Base-by-base conservation (phyloP, 2,888 invertebrate genomes). In the Thumatha senex region DNA sequence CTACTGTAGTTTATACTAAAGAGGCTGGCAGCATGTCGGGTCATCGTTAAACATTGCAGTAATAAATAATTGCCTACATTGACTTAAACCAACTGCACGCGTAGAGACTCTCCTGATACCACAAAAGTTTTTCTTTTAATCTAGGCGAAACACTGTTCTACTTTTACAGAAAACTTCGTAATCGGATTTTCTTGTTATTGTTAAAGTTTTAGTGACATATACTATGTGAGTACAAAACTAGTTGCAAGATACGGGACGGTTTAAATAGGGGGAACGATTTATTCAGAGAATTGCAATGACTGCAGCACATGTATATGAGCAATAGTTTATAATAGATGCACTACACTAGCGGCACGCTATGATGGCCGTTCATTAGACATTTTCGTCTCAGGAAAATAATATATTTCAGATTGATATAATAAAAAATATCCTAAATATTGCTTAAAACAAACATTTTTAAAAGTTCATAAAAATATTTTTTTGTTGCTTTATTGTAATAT, bases 31-130 rank as follows among this genome's bases (percentile, higher is more conserved):
- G 51, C 48, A 46, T 48, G 63, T 54, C 63, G 59, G 54, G 58
- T 56, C 49, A 54, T 53, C 48, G 8, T 31, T 31, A 18, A 56
- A 58, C 40, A 56, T 63, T 61, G 65, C 65, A 63, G 58, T 65
- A 65, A 65, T 65, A 65, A 31, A 31, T 53, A 65, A 65, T 63
- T 65, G 42, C 58, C 38, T 53, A 42, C 24, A 46, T 40, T 56
- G 56, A 42, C 53, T 58, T 48, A 45, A 38, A 47, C 57, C 54
- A 48, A 51, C 48, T 56, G 63, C 65, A 65, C 56, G 65, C 65
- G 51, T 65, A 63, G 65, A 58, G 58, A 54, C 13, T 55, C 50
- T 41, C 13, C 51, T 53, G 51, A 63, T 60, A 53, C 31, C 31
- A 31, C 12, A 12, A 0, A 52, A 48, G 41, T 45, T 58, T 54